Percentiles rank a stretch among this genome's conserved stretches.
Conservation (phyloP, 2,113 vertebrate species). For the Equus przewalskii region DNA sequence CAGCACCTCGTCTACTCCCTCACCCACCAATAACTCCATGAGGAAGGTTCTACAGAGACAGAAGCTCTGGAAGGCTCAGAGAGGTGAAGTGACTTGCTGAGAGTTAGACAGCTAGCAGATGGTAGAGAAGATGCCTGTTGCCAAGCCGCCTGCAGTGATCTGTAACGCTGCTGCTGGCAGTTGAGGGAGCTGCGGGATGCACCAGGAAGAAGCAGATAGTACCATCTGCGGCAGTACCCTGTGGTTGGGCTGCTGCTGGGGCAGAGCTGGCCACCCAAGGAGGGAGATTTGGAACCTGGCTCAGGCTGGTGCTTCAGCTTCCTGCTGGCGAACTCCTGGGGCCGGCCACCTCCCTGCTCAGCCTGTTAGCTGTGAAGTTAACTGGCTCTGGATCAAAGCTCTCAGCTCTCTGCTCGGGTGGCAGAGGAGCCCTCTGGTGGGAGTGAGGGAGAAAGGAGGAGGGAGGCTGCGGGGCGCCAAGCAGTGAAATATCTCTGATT, state of each 20-base stretch:
- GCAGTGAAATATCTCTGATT: not conserved
- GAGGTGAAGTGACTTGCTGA: not conserved
- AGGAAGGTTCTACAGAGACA: not conserved
- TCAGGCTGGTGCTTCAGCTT: not conserved
- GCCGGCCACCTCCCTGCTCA: accelerated
- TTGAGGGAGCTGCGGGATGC: not conserved
- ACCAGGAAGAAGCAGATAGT: not conserved
- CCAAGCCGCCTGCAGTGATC: not conserved
- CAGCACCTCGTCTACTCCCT: accelerated
- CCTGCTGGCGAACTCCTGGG: not conserved
- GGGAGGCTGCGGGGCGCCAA: not conserved
- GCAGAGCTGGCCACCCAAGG: not conserved
- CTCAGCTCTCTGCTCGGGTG: not conserved
- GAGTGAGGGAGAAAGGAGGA: not conserved
- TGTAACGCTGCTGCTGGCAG: not conserved
- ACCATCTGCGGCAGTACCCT: not conserved
- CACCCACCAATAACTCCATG: not conserved
- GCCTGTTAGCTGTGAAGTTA: not conserved
- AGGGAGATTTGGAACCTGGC: not conserved
- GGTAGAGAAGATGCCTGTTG: not conserved
- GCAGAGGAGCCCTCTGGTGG: not conserved
- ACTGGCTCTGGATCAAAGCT: conserved; percentile 38
- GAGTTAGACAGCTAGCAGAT: not conserved
- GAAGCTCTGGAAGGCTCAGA: not conserved
- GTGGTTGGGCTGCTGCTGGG: not conserved